A percentile compares a stretch with the other conserved stretches of the same genome.
Evolutionary conservation across 1,140 invertebrate species (phyloP).

Genomic region (Halictus rubicundus): DNA sequence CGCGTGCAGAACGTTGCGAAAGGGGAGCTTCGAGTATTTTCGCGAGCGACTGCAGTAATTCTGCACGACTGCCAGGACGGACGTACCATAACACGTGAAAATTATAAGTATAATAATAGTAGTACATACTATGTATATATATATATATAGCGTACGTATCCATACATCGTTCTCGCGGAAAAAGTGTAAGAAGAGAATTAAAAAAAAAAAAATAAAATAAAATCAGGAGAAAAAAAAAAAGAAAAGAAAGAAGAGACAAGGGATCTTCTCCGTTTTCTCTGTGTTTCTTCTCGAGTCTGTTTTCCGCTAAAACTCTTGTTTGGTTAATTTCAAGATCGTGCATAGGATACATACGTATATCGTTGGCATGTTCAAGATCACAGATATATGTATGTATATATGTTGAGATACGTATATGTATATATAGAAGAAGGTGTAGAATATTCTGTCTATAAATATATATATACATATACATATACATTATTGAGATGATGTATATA

Average conservation of each 20-base stretch:
- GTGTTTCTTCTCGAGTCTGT: no score
- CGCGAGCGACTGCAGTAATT: conserved; percentile 25
- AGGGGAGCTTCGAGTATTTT: no score
- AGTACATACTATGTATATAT: not conserved
- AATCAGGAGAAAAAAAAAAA: no score
- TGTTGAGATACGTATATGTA: conserved; percentile 49
- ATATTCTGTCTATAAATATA: conserved; percentile 56
- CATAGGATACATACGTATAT: conserved; percentile 49
- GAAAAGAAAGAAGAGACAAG: no score
- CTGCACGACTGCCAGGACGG: conserved; percentile 64
- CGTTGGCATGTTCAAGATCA: conserved; percentile 55
- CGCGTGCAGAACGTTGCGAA: no score
- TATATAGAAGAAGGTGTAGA: conserved; percentile 42
- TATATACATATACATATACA: conserved; percentile 66
- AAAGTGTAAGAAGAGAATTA: no score
- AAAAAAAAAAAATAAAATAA: no score
- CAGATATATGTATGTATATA: conserved; percentile 58
- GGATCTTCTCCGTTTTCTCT: no score
- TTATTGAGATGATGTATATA: conserved; percentile 54
- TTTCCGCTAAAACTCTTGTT: no score
- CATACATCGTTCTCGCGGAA: not conserved
- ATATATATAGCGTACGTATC: conserved; percentile 29
- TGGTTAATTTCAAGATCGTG: conserved; percentile 3
- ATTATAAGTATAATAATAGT: conserved; percentile 59
- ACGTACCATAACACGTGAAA: conserved; percentile 65